phyloP scores from a whole-genome alignment of 2,888 invertebrate species.

The Ormyrus thymus region DNA sequence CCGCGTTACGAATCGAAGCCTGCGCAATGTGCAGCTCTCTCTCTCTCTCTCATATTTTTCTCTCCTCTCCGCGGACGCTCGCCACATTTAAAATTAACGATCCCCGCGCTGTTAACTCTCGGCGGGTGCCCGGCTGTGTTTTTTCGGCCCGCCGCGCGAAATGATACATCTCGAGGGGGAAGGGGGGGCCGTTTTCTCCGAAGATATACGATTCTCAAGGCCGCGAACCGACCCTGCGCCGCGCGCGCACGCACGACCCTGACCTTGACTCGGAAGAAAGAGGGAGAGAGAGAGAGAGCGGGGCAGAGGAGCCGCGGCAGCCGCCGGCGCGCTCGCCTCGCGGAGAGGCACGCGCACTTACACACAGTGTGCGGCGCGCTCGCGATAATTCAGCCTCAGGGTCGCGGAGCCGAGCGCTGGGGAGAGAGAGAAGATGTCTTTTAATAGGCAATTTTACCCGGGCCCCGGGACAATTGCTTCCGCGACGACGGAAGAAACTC shows the following conservation, averaged over 20 bases:
- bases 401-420: constrained; percentile 50
- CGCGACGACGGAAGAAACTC: constrained; percentile 60
- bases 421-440: constrained; percentile 36
- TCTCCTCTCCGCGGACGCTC: no score
- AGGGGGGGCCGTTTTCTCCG: constrained; percentile 10
- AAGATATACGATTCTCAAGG: constrained; percentile 44
- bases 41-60: no score
- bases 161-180: neutral
- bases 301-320: no score
- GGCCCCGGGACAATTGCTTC: constrained; percentile 59
- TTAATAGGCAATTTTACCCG: constrained; percentile 58
- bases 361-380: neutral
- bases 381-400: constrained; percentile 47
- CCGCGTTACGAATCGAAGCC: no score
- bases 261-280: constrained; percentile 51
- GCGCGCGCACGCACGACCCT: constrained; percentile 38
- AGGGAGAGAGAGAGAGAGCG: no score
- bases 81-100: constrained; percentile 28
- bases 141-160: neutral
- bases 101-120: constrained; percentile 1
- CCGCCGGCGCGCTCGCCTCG: no score
- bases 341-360: neutral
- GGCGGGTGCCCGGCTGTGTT: no score
- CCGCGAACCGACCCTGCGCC: constrained; percentile 45
- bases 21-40: no score